These are phyloP conservation scores for Phenacoccus solenopsis DNA, from an alignment of 1,140 invertebrate genomes.

Conservation along the genomic window DNA sequence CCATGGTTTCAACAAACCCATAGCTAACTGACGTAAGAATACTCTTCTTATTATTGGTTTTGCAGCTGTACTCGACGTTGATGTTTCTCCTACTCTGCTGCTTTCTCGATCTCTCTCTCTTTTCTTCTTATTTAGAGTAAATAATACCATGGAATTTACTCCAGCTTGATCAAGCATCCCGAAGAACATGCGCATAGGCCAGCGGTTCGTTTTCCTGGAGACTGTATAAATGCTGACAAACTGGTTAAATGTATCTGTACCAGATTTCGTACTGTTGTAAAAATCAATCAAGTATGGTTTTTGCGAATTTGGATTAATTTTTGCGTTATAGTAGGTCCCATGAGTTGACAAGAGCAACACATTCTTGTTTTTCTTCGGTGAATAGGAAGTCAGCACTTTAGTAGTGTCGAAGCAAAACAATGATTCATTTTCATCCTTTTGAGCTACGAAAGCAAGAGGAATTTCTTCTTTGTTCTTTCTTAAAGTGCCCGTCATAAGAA, in stretches of 20 bases:
- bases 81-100: background rate
- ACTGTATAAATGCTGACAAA: background rate
- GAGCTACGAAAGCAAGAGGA: background rate
- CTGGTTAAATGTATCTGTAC: background rate
- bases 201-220: background rate
- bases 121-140: background rate
- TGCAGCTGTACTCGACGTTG: background rate
- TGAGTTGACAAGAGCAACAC: background rate
- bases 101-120: background rate
- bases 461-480: background rate
- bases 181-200: background rate
- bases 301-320: background rate
- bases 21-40: background rate
- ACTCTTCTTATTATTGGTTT: background rate
- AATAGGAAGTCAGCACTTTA: background rate
- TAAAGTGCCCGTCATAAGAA: background rate
- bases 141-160: background rate
- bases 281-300: background rate
- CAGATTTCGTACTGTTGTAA: background rate
- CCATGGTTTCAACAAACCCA: background rate
- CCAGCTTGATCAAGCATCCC: background rate
- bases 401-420: background rate
- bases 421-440: background rate
- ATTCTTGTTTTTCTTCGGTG: background rate
- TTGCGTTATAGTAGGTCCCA: background rate